These are phyloP conservation scores for Pelodiscus sinensis DNA, from an alignment of 2,113 vertebrate genomes.

Conservation along the genomic window DNA sequence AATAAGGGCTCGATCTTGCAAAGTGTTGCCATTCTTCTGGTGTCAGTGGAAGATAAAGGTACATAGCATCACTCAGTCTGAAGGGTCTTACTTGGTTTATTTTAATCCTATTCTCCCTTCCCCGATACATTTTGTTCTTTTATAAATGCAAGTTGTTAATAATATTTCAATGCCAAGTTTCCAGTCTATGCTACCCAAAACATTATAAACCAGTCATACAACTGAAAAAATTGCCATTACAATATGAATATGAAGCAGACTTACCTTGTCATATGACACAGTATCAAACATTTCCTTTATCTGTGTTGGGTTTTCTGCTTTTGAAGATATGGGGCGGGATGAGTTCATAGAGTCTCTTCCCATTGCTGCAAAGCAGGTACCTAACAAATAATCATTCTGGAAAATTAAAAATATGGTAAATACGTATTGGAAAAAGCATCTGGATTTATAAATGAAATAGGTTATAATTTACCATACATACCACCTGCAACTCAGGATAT, in stretches of 20 bases:
- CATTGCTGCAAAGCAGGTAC: constrained; percentile 55
- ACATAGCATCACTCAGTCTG: background rate
- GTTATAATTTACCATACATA: constrained; percentile 14
- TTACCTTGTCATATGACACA: constrained; percentile 58
- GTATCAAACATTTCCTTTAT: constrained; percentile 59
- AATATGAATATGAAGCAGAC: background rate
- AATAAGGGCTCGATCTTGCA: background rate
- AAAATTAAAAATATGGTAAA: background rate
- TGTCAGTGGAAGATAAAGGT: background rate
- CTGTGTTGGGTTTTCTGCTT: constrained; percentile 51
- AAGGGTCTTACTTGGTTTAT: background rate
- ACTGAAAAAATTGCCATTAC: background rate
- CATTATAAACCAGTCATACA: background rate
- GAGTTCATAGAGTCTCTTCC: constrained; percentile 52
- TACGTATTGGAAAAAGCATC: background rate
- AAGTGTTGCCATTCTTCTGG: background rate
- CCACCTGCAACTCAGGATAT: constrained; percentile 45
- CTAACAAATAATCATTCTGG: constrained; percentile 48
- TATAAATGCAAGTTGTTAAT: background rate
- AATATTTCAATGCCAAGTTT: background rate
- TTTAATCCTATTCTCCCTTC: background rate
- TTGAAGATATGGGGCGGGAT: constrained; percentile 49
- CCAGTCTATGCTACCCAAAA: background rate
- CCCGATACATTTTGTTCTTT: background rate
- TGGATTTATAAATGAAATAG: background rate